These are phyloP conservation scores for Micromys minutus DNA, from an alignment of 2,113 vertebrate genomes.

Conservation along the genomic window DNA sequence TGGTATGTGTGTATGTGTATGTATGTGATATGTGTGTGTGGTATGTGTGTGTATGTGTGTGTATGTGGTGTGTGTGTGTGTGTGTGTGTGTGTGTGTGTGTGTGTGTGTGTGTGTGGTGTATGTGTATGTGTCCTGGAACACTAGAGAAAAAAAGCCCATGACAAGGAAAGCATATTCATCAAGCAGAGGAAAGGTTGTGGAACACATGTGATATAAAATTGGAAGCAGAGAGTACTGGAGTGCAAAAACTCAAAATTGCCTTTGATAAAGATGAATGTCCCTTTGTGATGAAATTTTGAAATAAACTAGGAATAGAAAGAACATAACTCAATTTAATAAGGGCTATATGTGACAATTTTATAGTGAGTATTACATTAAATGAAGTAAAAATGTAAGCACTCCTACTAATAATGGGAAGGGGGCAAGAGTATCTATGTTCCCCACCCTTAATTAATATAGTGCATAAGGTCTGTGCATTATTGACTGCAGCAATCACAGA, in stretches of 20 bases:
- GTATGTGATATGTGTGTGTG: neutral
- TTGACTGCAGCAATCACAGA: neutral
- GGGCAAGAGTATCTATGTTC: neutral
- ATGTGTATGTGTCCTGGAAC: neutral
- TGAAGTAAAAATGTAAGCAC: neutral
- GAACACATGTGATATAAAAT: neutral
- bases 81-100: neutral
- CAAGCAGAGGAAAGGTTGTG: neutral
- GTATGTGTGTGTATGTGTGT: too few relatives aligned
- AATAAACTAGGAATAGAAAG: neutral
- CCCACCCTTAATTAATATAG: neutral
- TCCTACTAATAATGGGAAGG: neutral
- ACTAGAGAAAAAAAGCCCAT: neutral
- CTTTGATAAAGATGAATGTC: neutral
- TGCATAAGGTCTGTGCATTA: neutral
- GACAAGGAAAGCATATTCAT: neutral
- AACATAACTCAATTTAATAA: neutral
- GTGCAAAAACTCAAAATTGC: neutral
- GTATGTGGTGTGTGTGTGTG: too few relatives aligned
- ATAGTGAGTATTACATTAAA: neutral
- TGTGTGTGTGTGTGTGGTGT: neutral
- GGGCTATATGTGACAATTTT: neutral
- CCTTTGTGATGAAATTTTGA: neutral
- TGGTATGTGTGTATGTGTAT: neutral
- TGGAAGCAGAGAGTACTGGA: neutral